These are phyloP conservation scores for Callipepla californica DNA, from an alignment of 2,113 vertebrate genomes.

Conservation along the genomic window DNA sequence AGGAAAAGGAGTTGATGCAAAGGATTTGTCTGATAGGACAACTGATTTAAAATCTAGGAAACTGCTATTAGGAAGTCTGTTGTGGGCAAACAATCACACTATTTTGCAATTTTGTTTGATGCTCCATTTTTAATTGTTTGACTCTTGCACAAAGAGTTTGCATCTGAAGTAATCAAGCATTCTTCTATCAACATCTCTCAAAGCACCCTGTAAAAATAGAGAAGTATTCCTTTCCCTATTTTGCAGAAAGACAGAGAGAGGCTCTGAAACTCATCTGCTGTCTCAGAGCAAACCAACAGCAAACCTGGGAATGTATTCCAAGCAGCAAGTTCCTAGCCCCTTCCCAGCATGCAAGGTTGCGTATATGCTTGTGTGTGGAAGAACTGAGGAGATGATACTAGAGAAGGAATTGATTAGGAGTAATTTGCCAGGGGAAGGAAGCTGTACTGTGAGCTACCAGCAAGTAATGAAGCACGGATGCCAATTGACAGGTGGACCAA, in stretches of 20 bases:
- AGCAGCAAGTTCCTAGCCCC: not conserved
- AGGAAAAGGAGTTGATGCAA: not conserved
- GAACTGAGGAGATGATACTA: slow-evolving; percentile 58
- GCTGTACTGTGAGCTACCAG: slow-evolving; percentile 75
- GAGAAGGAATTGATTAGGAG: slow-evolving; percentile 79
- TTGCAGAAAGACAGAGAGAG: not conserved
- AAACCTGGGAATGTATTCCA: not conserved
- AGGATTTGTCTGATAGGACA: not conserved
- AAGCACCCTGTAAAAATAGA: not conserved
- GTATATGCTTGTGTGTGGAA: not conserved
- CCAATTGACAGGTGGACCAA: slow-evolving; percentile 81
- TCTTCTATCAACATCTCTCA: not conserved
- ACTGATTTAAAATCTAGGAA: not conserved
- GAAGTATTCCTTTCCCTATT: not conserved
- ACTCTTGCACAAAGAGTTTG: not conserved
- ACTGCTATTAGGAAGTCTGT: not conserved
- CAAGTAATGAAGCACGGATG: slow-evolving; percentile 81
- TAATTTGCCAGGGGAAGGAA: slow-evolving; percentile 76
- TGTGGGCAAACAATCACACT: not conserved
- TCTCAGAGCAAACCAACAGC: not conserved
- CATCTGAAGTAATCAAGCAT: not conserved
- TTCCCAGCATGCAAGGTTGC: accelerated
- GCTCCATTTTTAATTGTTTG: not conserved
- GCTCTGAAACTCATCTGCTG: not conserved
- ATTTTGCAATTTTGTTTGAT: not conserved